Percentiles rank a stretch among this genome's conserved stretches.
These are phyloP conservation scores for Metalampra italica DNA, from an alignment of 2,888 invertebrate species.

Conservation along the genomic window DNA sequence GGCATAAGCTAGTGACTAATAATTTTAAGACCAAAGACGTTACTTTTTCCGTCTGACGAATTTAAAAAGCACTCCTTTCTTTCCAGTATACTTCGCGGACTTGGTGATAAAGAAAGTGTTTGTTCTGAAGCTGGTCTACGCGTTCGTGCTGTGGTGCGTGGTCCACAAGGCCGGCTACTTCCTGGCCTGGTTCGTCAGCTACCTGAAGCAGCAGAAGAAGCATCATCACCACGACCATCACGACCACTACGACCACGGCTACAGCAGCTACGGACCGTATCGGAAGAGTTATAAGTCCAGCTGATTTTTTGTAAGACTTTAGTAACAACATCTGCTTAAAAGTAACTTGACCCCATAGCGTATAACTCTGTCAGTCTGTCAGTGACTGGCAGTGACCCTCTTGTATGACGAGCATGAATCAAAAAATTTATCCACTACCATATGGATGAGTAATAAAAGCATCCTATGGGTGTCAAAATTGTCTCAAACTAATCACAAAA, in stretches of 20 bases:
- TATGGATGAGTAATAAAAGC: too few relatives aligned
- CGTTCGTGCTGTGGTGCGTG: conserved; percentile 61
- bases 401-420: too few relatives aligned
- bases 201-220: conserved; percentile 59
- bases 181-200: conserved; percentile 61
- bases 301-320: neutral
- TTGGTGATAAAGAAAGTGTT: conserved; percentile 65
- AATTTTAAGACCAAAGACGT: too few relatives aligned
- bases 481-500: too few relatives aligned
- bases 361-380: too few relatives aligned
- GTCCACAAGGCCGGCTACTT: conserved; percentile 71
- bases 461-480: too few relatives aligned
- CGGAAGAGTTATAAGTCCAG: conserved; percentile 1
- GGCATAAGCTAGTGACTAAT: too few relatives aligned
- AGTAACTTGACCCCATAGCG: too few relatives aligned
- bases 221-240: conserved; percentile 31
- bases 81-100: conserved; percentile 65
- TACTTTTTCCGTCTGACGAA: too few relatives aligned
- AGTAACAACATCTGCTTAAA: too few relatives aligned
- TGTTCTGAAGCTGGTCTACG: conserved; percentile 61
- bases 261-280: conserved; percentile 7
- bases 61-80: neutral
- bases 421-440: too few relatives aligned
- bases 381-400: too few relatives aligned
- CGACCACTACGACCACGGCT: conserved; percentile 20